Evolutionary conservation across 2,888 invertebrate genomes (phyloP).

Genomic region (Lepas anatifera): DNA sequence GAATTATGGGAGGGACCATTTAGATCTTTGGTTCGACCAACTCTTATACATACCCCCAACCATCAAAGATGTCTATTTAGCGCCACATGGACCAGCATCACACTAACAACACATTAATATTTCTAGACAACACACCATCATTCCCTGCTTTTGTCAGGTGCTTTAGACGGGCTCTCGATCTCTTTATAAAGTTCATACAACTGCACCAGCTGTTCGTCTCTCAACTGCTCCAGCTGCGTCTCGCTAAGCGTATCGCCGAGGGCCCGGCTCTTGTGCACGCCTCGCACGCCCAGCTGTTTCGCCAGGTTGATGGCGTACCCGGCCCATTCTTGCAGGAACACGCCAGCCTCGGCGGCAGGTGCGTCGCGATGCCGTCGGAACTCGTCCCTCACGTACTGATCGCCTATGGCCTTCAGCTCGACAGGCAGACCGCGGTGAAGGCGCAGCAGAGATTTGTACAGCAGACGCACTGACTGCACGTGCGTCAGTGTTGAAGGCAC

Average conservation of each 20-base stretch:
- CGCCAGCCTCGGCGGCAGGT: constrained; percentile 55
- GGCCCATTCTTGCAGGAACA: constrained; percentile 81
- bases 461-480: constrained; percentile 48
- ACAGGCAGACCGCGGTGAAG: constrained; percentile 62
- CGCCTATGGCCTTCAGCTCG: constrained; percentile 56
- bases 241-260: constrained; percentile 52
- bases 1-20: no score
- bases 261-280: constrained; percentile 42
- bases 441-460: constrained; percentile 67
- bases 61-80: no score
- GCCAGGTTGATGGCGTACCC: constrained; percentile 64
- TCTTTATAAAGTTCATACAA: constrained; percentile 65
- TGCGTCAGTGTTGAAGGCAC: constrained; percentile 35
- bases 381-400: constrained; percentile 66
- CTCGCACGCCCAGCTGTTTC: constrained; percentile 55
- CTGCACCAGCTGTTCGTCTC: constrained; percentile 71
- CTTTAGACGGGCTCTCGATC: background rate
- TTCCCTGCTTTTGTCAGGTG: constrained; percentile 38
- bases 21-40: no score
- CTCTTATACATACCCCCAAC: no score
- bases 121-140: no score
- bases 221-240: constrained; percentile 53
- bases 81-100: no score
- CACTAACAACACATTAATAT: no score
- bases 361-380: constrained; percentile 65